Evolutionary conservation across 2,797 vertebrate species (phyloP), one percentile per base, ranked within the genome.

Genomic region (Anabas testudineus): DNA sequence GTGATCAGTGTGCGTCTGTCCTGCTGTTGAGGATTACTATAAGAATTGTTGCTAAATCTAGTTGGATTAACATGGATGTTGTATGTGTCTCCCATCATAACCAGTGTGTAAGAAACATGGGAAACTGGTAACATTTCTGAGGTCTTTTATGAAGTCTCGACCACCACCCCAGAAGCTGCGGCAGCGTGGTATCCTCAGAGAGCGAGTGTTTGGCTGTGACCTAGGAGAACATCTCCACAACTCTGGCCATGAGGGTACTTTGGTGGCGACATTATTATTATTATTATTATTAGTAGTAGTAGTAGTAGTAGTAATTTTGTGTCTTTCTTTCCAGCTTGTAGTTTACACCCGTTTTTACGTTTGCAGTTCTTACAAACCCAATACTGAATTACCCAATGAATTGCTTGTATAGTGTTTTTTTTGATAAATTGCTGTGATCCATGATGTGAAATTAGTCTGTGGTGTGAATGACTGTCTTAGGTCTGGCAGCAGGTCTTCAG

Each of bases 81-180:
- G 39, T 57, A 10, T 58, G 59, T 67, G 41, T 67, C 26, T 65
- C 32, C 39, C 7, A 7, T 74, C 19, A 65, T 54, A 16, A 75
- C 81, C 92, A 99, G 98, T 99, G 88, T 99, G 97, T 5, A 97
- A 98, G 86, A 99, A 99, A 76, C 98, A 99, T 89, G 98, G 98
- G 70, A 99, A 99, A 86, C 96, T 99, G 77, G 98, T 99, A 66
- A 99, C 98, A n/a, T 99, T 99, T 93, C 93, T 99, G 37, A 94
- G 98, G 71, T 95, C 96, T 75, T 99, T 99, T 88, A 97, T 99
- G 97, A 99, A 98, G 95, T 99, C 98, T 22, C 96, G 98, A 8
- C 98, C 98, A 34, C 97, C 96, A 0, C 98, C 99, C 8, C 98
- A 99, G 94, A 99, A 98, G 74, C 93, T 99, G 77, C 97, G 97